Percentiles rank a stretch among this genome's conserved stretches.
These are phyloP conservation scores for Cryptotis parvus DNA, from an alignment of 2,113 vertebrate genomes.

Conservation along the genomic window DNA sequence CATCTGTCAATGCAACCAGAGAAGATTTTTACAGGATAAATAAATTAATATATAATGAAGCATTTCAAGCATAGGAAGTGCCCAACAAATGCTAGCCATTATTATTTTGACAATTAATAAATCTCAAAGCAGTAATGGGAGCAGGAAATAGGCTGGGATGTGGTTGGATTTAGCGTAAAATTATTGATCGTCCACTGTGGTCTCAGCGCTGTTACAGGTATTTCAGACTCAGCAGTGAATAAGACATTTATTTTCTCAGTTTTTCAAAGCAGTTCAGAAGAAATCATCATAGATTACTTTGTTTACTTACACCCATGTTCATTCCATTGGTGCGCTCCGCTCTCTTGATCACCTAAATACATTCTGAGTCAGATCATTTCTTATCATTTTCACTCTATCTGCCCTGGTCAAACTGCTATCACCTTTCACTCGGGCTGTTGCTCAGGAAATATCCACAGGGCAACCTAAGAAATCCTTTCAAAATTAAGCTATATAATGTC, in stretches of 20 bases:
- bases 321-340: not conserved
- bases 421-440: not conserved
- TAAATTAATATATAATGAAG: not conserved
- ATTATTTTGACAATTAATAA: slow-evolving; percentile 18
- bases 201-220: not conserved
- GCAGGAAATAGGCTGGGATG: not conserved
- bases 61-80: not conserved
- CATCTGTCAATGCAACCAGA: not conserved
- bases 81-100: not conserved
- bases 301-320: not conserved
- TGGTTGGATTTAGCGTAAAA: not conserved
- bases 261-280: not conserved
- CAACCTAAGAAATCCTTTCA: not conserved
- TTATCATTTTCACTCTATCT: not conserved
- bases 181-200: not conserved
- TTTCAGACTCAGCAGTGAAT: not conserved
- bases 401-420: not conserved
- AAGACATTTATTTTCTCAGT: not conserved
- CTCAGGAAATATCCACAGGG: not conserved
- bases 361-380: not conserved
- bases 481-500: not conserved
- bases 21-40: not conserved
- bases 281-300: not conserved
- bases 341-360: not conserved
- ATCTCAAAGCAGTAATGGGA: not conserved